These are phyloP conservation scores for Calephelis perditalis DNA, from an alignment of 2,888 invertebrate species.

Conservation along the genomic window DNA sequence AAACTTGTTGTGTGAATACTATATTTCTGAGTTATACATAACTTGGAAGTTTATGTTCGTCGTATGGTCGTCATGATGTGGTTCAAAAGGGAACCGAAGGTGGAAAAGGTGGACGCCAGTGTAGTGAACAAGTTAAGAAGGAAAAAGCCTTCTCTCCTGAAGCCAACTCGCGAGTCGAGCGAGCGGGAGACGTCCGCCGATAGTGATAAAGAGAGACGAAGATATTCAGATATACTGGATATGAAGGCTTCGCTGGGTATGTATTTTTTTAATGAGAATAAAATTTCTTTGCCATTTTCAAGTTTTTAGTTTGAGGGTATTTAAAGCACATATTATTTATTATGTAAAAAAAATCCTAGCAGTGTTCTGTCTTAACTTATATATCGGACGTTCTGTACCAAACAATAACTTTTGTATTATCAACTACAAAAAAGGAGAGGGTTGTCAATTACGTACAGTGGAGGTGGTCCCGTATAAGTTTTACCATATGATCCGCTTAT, in stretches of 20 bases:
- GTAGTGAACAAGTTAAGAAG: slow-evolving; percentile 57
- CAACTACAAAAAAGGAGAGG: neutral
- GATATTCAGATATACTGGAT: slow-evolving; percentile 68
- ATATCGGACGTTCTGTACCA: too few species aligned
- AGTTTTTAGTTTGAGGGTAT: slow-evolving; percentile 6
- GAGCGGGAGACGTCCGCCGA: slow-evolving; percentile 70
- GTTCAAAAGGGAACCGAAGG: slow-evolving; percentile 69
- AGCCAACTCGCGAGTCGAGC: slow-evolving; percentile 65
- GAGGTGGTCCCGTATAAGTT: too few species aligned
- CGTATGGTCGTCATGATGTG: slow-evolving; percentile 65
- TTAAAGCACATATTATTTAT: slow-evolving; percentile 9
- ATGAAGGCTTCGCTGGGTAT: slow-evolving; percentile 66
- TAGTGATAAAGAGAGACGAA: slow-evolving; percentile 65
- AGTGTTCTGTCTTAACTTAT: too few species aligned
- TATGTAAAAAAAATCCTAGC: neutral
- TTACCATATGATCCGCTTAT: too few species aligned
- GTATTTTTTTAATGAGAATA: slow-evolving; percentile 26
- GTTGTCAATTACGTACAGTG: too few species aligned
- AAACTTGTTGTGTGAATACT: neutral
- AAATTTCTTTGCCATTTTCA: slow-evolving; percentile 1
- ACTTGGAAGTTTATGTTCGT: neutral
- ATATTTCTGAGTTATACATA: too few species aligned
- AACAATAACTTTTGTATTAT: slow-evolving; percentile 9
- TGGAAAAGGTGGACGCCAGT: slow-evolving; percentile 55
- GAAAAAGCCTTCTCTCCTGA: slow-evolving; percentile 59